Evolutionary conservation across 1,140 invertebrate species (phyloP).

Genomic region (Portunus trituberculatus): DNA sequence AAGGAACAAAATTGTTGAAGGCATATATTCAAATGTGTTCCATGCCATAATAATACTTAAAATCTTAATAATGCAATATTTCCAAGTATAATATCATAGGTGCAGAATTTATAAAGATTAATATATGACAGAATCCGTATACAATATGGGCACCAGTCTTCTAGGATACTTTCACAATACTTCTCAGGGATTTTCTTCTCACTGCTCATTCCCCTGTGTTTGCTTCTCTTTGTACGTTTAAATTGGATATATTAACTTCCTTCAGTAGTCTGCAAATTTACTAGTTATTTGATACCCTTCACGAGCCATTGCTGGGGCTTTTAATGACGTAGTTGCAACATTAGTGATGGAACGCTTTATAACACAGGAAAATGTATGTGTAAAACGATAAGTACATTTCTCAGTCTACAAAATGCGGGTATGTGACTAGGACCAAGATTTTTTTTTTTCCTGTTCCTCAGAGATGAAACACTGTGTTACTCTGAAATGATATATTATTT

Average conservation of each 20-base stretch:
- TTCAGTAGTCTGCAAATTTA: not conserved
- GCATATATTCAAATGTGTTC: slow-evolving; percentile 43
- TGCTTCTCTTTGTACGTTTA: slow-evolving; percentile 44
- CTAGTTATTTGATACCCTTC: slow-evolving; percentile 13
- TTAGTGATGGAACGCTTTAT: slow-evolving; percentile 30
- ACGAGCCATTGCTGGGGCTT: not conserved
- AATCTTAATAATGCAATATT: slow-evolving; percentile 34
- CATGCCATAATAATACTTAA: slow-evolving; percentile 16
- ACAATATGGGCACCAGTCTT: slow-evolving; percentile 51
- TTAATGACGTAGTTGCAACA: slow-evolving; percentile 20
- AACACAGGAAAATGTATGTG: slow-evolving; percentile 63
- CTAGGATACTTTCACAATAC: slow-evolving; percentile 73
- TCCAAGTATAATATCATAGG: slow-evolving; percentile 16
- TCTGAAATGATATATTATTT: slow-evolving; percentile 61
- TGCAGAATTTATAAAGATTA: slow-evolving; percentile 39
- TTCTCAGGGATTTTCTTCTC: slow-evolving; percentile 75
- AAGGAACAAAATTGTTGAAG: slow-evolving; percentile 28
- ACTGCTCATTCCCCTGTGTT: slow-evolving; percentile 67
- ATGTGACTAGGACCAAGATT: slow-evolving; percentile 71
- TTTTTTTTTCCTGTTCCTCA: slow-evolving; percentile 61
- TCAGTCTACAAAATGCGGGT: slow-evolving; percentile 71
- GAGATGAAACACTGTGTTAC: slow-evolving; percentile 56
- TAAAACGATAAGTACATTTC: slow-evolving; percentile 55
- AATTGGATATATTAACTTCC: slow-evolving; percentile 44
- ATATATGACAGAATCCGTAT: not conserved